A percentile compares a stretch with the other conserved stretches of the same genome.
phyloP scores from a whole-genome alignment of 1,140 invertebrate species.

The Anoplophora glabripennis region DNA sequence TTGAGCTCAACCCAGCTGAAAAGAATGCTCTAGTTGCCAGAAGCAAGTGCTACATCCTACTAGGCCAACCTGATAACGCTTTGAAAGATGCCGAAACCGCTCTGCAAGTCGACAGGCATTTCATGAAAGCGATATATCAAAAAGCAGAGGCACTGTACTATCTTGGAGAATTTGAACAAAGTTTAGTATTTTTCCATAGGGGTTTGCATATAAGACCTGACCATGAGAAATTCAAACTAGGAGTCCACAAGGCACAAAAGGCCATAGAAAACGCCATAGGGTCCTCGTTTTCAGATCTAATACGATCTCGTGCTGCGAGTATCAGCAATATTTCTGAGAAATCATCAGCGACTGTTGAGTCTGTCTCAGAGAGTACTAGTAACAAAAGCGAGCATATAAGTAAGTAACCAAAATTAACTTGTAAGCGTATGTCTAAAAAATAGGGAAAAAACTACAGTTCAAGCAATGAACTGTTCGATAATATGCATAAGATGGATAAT shows the following conservation, averaged over 20 bases:
- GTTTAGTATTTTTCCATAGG: conserved; percentile 86
- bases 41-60: conserved; percentile 84
- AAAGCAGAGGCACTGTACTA: conserved; percentile 93
- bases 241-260: conserved; percentile 90
- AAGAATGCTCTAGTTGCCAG: conserved; percentile 82
- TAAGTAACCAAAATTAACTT: conserved; percentile 2
- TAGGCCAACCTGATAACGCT: conserved; percentile 81
- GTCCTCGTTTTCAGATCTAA: conserved; percentile 1
- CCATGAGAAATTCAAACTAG: conserved; percentile 80
- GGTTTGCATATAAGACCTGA: conserved; percentile 83
- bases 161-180: conserved; percentile 89
- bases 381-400: conserved; percentile 3
- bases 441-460: too few species aligned
- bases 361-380: neutral
- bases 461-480: too few species aligned
- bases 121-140: conserved; percentile 81
- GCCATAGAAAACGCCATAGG: conserved; percentile 92
- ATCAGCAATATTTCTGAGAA: neutral
- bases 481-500: too few species aligned
- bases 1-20: conserved; percentile 81
- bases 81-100: conserved; percentile 82
- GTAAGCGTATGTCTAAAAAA: too few species aligned
- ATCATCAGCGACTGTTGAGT: neutral
- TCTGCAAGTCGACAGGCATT: conserved; percentile 70
- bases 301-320: neutral